Evolutionary conservation across 2,797 vertebrate species (phyloP).

Genomic region (Hybognathus amarus): DNA sequence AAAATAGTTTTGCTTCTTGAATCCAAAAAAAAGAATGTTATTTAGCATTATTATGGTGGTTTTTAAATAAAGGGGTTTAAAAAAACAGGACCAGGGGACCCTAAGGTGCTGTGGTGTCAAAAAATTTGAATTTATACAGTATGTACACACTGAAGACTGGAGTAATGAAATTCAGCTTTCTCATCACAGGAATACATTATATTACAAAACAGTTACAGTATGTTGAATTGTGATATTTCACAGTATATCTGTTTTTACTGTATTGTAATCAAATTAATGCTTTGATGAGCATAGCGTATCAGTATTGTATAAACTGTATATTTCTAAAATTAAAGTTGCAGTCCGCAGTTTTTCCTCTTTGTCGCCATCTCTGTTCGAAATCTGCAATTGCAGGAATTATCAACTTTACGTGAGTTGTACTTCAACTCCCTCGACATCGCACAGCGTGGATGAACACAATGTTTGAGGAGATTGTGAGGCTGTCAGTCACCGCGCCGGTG

Average conservation of each 20-base stretch:
- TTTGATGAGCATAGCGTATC: not conserved
- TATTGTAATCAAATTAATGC: not conserved
- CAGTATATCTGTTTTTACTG: not conserved
- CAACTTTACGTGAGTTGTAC: too few relatives aligned
- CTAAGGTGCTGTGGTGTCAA: too few relatives aligned
- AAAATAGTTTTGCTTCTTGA: slow-evolving; percentile 19
- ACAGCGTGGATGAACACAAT: too few relatives aligned
- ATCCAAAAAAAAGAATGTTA: not conserved
- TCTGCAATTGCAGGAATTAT: too few relatives aligned
- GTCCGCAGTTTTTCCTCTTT: too few relatives aligned
- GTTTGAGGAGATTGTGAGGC: too few relatives aligned
- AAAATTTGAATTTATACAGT: too few relatives aligned
- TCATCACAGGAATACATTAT: not conserved
- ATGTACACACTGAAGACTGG: not conserved
- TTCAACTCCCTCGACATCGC: too few relatives aligned
- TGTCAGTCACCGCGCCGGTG: too few relatives aligned
- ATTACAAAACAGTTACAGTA: not conserved
- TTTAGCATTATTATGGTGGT: not conserved
- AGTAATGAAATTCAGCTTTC: not conserved
- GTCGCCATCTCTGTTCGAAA: too few relatives aligned
- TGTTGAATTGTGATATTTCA: not conserved
- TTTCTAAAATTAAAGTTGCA: not conserved
- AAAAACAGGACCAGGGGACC: too few relatives aligned
- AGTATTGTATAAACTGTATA: not conserved
- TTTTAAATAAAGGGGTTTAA: not conserved